These are phyloP conservation scores for Butorides virescens DNA, from an alignment of 2,113 vertebrate species.

Conservation along the genomic window DNA sequence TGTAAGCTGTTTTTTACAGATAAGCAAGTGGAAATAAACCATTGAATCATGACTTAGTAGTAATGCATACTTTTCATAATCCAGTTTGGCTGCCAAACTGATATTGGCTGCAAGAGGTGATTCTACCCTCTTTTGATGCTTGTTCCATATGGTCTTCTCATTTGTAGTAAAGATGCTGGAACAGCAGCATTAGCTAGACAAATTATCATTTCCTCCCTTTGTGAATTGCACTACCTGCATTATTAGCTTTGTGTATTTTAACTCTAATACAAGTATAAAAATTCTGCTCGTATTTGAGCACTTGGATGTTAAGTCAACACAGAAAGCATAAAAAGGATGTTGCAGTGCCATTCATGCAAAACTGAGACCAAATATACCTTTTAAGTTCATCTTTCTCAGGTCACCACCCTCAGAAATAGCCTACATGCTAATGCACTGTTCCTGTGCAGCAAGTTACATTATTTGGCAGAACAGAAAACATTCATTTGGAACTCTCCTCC, in stretches of 20 bases:
- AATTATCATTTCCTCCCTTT: neutral
- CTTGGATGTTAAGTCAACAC: too few relatives aligned
- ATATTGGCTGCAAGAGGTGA: neutral
- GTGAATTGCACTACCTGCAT: neutral
- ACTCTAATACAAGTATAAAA: neutral
- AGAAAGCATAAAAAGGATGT: neutral
- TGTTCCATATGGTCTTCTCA: neutral
- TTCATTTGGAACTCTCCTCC: neutral
- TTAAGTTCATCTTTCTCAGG: neutral
- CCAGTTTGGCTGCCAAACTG: neutral
- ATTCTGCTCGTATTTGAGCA: neutral
- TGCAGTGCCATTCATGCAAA: neutral
- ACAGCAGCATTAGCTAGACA: neutral
- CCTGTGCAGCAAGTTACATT: neutral
- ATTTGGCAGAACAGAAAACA: neutral
- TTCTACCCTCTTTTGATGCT: neutral
- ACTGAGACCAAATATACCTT: neutral
- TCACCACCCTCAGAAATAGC: neutral
- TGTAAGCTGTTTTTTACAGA: neutral
- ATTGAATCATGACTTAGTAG: accelerated
- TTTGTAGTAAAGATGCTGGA: neutral
- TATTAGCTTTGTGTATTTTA: neutral
- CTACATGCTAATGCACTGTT: accelerated
- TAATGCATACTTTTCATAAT: neutral
- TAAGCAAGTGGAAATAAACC: neutral